phyloP scores from a whole-genome alignment of 2,888 invertebrate genomes.

The Drosophila colorata region DNA sequence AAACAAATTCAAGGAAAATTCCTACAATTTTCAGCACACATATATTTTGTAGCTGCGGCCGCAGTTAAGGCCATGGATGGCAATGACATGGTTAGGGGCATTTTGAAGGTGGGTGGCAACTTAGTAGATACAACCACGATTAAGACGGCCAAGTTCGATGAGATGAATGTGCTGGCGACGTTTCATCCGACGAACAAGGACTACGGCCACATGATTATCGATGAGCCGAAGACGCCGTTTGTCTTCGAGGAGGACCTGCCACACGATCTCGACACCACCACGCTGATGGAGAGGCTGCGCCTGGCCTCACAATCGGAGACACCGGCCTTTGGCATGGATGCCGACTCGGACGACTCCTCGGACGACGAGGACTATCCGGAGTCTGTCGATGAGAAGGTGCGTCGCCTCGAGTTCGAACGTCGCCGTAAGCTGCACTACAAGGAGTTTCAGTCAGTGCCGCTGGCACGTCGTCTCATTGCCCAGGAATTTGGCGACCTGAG shows the following conservation, averaged over 20 bases:
- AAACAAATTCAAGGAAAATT: constrained; percentile 7
- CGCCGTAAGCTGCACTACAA: constrained; percentile 98
- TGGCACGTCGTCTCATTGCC: constrained; percentile 95
- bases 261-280: constrained; percentile 88
- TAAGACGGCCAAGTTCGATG: constrained; percentile 93
- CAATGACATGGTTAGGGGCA: constrained; percentile 33
- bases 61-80: constrained; percentile 13
- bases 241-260: constrained; percentile 87
- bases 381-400: constrained; percentile 88
- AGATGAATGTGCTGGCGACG: constrained; percentile 99
- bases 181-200: constrained; percentile 99
- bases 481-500: constrained; percentile 95
- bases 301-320: constrained; percentile 80
- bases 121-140: neutral
- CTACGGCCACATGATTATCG: constrained; percentile 99
- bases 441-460: constrained; percentile 96
- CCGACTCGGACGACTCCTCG: constrained; percentile 86
- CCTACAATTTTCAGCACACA: neutral
- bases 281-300: constrained; percentile 90
- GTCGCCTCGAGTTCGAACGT: constrained; percentile 93
- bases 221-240: constrained; percentile 98
- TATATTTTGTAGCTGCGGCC: constrained; percentile 1
- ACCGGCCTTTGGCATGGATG: constrained; percentile 84
- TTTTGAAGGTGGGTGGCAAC: constrained; percentile 34
- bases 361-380: constrained; percentile 87